Percentiles rank a stretch among this genome's conserved stretches.
Evolutionary conservation across 2,888 invertebrate genomes (phyloP).

Genomic region (Lepetodrilus schrolli): DNA sequence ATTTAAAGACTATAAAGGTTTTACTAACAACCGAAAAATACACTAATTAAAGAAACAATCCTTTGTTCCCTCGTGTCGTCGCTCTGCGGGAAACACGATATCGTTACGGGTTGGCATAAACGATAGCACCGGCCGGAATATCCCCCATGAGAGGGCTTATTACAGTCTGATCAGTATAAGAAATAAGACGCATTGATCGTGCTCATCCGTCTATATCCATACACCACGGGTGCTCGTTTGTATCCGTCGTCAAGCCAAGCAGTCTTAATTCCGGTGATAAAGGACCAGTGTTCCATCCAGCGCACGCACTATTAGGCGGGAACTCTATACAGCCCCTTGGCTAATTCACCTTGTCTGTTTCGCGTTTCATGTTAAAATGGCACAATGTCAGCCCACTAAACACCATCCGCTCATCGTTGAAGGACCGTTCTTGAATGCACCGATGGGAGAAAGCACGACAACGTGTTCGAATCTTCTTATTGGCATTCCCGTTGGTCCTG

Average conservation of each 20-base stretch:
- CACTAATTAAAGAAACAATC: too few species aligned
- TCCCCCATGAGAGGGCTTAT: background rate
- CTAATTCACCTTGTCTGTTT: constrained; percentile 11
- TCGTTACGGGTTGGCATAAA: background rate
- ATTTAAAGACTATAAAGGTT: too few species aligned
- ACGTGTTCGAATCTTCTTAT: too few species aligned
- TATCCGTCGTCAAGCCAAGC: background rate
- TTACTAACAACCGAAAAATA: too few species aligned
- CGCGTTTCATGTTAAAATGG: background rate
- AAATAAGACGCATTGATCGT: background rate
- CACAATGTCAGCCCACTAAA: too few species aligned
- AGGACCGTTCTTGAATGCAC: too few species aligned
- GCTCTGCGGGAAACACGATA: background rate
- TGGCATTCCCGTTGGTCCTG: too few species aligned
- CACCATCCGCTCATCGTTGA: too few species aligned
- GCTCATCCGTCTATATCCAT: background rate
- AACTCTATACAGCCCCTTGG: background rate
- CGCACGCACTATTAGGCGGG: background rate
- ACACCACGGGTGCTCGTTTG: background rate
- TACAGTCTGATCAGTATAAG: background rate
- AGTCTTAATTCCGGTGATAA: constrained; percentile 8
- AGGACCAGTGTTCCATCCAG: constrained; percentile 3
- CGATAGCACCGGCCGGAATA: background rate
- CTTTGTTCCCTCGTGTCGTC: too few species aligned
- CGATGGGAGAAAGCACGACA: too few species aligned